Evolutionary conservation across 1,140 invertebrate species (phyloP), one percentile per base, ranked within the genome.

Genomic region (Samia ricini): DNA sequence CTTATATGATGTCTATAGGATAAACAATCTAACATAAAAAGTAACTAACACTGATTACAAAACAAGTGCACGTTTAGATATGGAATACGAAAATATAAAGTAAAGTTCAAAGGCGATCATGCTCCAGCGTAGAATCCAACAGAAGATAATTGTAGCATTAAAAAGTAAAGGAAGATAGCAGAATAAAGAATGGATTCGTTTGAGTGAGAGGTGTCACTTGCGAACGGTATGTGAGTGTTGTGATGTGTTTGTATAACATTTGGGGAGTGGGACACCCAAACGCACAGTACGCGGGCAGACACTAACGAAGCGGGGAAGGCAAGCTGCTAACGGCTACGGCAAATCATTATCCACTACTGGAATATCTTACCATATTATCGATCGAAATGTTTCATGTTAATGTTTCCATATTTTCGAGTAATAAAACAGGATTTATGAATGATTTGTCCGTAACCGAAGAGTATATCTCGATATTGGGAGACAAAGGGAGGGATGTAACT

Each of bases 11-110:
- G 59, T 66, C 68, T 71, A 71, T 52, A 58, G 61, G 69, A 68
- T 49, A 76, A 72, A 72, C 55, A 65, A 26, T 69, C 66, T 70
- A 70, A 76, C 66, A 70, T 68, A 60, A 69, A 63, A 66, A 57
- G 48, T 54, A 64, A 50, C 68, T 73, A 74, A 64, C 61, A 64
- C 61, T 63, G 59, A 56, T 56, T 61, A 49, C 51, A 57, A 15
- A 1, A 42, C 4, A 42, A 42, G 1, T 42, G 33, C 33, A 42
- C 26, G 10, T 29, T 29, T 42, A 42, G 33, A 42, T 42, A 42
- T 15, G 12, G 15, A 42, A 15, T 42, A 4, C 4, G 26, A 26
- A 42, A 7, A 66, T 19, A 56, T 66, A 63, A 57, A 63, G 57
- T 50, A 26, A 50, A 19, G 7, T 42, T 66, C 56, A 51, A 55